phyloP scores from a whole-genome alignment of 2,113 vertebrate genomes.

The Bolborhynchus lineola region DNA sequence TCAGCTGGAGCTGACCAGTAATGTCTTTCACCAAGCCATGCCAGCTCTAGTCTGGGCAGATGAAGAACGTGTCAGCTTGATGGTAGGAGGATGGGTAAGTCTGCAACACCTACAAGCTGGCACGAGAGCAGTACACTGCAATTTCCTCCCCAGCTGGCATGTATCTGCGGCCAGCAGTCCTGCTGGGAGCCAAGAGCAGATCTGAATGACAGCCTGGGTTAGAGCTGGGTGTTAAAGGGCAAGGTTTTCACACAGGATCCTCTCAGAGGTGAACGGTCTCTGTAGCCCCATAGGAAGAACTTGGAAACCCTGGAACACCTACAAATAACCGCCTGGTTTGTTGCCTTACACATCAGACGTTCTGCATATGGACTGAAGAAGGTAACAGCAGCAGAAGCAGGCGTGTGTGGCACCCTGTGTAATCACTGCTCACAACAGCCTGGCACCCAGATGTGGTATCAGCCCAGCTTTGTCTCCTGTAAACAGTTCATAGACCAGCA shows the following conservation, averaged over 20 bases:
- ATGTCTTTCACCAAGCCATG: conserved; percentile 6
- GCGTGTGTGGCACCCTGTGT: neutral
- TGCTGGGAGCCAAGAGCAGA: neutral
- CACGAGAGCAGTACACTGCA: neutral
- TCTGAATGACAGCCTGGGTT: neutral
- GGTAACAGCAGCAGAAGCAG: neutral
- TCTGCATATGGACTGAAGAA: neutral
- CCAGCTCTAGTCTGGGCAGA: conserved; percentile 54
- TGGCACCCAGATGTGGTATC: neutral
- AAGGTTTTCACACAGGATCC: neutral
- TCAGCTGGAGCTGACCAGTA: conserved; percentile 4
- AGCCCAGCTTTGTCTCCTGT: neutral
- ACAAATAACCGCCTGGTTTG: neutral
- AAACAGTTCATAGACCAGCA: neutral
- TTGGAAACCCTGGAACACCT: neutral
- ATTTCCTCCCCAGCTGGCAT: conserved; percentile 2
- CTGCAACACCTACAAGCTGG: conserved; percentile 47
- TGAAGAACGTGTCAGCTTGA: conserved; percentile 17
- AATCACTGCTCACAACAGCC: neutral
- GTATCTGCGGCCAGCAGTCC: neutral
- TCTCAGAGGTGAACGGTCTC: neutral
- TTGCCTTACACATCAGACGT: neutral
- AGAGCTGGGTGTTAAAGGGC: neutral
- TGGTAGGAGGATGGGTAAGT: conserved; percentile 31
- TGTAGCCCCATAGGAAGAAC: neutral